Evolutionary conservation across 2,888 invertebrate genomes (phyloP), one percentile per base, ranked within the genome.

Genomic region (Schizaphis graminum): DNA sequence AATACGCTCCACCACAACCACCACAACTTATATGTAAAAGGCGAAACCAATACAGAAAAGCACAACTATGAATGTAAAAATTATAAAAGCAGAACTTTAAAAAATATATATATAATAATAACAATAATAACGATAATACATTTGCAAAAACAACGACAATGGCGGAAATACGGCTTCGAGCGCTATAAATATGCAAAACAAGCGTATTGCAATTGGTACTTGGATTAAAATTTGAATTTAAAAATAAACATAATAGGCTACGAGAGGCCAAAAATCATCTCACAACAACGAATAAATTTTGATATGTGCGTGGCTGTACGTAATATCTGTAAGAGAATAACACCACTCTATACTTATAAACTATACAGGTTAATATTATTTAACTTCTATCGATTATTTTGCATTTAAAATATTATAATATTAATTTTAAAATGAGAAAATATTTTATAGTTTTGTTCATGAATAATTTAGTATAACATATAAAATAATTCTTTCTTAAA

Each of bases 101-200:
- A 84, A 87, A 87, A 49, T 7, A 47, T 44, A 44, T 44, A 86
- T 44, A 61, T 53, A 53, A 53, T 26, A 85, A 85, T 26, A 85
- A 85, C 24, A 41, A 85, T 44, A 44, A 87, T 28, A 87, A 87
- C 7, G 47, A 87, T 87, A 87, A 35, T 87, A 87, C n/a, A 49
- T 47, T 87, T 87, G 21, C n/a, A 49, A 77, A 77, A 77, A 49
- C 49, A 49, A 49, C 87, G n/a, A 87, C 21, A 53, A 87, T 35
- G n/a, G n/a, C 24, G 21, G 53, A 53, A 86, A 53, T 53, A n/a
- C n/a, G 49, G n/a, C 87, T n/a, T 21, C 7, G 8, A 28, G 35
- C 47, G 7, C 16, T 49, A 53, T 53, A 87, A 87, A 87, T 87
- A 87, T 87, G 87, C 21, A 87, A 87, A 87, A 49, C 87, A 49